Conservation (phyloP, 2,797 vertebrate species). For the Melanotaenia trifasciata region DNA sequence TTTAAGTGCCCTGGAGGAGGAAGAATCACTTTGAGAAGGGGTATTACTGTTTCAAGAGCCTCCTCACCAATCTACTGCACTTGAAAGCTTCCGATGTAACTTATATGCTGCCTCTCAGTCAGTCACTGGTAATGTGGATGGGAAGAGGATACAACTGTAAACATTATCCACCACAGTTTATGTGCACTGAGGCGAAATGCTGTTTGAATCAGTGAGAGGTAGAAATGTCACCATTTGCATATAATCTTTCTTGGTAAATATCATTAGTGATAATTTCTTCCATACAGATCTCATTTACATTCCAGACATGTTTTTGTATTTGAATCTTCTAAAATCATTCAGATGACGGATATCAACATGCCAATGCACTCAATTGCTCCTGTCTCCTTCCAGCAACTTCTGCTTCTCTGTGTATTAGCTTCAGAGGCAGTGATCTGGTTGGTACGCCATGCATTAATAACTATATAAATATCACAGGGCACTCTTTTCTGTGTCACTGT, state of each 20-base stretch:
- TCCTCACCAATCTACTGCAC: slow-evolving; percentile 57
- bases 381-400: slow-evolving; percentile 27
- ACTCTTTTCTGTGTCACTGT: slow-evolving; percentile 52
- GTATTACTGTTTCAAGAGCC: slow-evolving; percentile 57
- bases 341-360: slow-evolving; percentile 59
- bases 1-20: slow-evolving; percentile 58
- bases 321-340: slow-evolving; percentile 52
- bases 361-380: slow-evolving; percentile 43
- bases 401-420: slow-evolving; percentile 56
- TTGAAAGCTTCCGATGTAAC: slow-evolving; percentile 68
- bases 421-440: slow-evolving; percentile 64
- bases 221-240: slow-evolving; percentile 78
- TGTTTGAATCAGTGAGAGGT: slow-evolving; percentile 46
- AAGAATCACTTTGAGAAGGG: slow-evolving; percentile 38
- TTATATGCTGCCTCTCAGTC: slow-evolving; percentile 51
- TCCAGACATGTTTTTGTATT: slow-evolving; percentile 54
- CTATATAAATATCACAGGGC: slow-evolving; percentile 66
- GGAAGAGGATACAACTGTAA: slow-evolving; percentile 50
- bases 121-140: slow-evolving; percentile 44
- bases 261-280: slow-evolving; percentile 58
- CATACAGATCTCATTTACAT: slow-evolving; percentile 58
- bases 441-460: slow-evolving; percentile 76
- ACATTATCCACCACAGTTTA: slow-evolving; percentile 50
- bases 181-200: slow-evolving; percentile 49
- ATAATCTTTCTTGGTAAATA: slow-evolving; percentile 65